Base-by-base conservation (phyloP, 2,888 invertebrate species). In the Sinohyriopsis cumingii region DNA sequence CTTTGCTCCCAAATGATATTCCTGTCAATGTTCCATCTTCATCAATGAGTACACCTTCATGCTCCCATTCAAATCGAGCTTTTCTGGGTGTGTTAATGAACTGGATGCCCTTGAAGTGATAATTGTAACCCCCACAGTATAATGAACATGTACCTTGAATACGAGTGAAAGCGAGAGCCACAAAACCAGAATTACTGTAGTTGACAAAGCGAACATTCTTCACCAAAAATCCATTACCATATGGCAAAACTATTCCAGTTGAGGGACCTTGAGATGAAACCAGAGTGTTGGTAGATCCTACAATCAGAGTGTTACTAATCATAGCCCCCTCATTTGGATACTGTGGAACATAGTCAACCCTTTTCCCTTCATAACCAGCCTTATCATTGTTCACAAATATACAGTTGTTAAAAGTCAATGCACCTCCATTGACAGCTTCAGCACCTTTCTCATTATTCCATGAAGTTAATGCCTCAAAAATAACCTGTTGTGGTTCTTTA, bases 391-490 rank as follows among this genome's bases (percentile, higher is more conserved):
- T 84, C 7, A 85, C 86, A 9, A 86, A 67, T 0, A 81, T 24
- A 67, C 84, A 87, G 68, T 87, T 78, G 9, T 69, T 65, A 67
- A 87, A 84, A 69, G 87, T 87, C 12, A 89, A 57, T 20, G 86
- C 80, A 1, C 88, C 86, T 24, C 73, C 72, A 68, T 85, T 81
- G 7, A 89, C 89, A 55, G 75, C 79, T 70, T 89, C 89, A 1
- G 83, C 82, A 7, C 89, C 89, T 64, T 87, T 89, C 55, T 85
- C 86, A 74, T 84, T 84, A 72, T 87, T 85, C 88, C 88, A 89
- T 0, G 87, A 81, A 9, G 76, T 80, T 6, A 89, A 72, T 9
- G 69, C 61, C 22, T 78, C 72, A 68, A 84, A 85, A 18, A 80
- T 75, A 2, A 82, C 82, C 15, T 75, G 75, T 59, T 71, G 66